A percentile compares a stretch with the other conserved stretches of the same genome.
These are phyloP conservation scores for Nixonia krombeini DNA, from an alignment of 1,140 invertebrate genomes.

Conservation along the genomic window DNA sequence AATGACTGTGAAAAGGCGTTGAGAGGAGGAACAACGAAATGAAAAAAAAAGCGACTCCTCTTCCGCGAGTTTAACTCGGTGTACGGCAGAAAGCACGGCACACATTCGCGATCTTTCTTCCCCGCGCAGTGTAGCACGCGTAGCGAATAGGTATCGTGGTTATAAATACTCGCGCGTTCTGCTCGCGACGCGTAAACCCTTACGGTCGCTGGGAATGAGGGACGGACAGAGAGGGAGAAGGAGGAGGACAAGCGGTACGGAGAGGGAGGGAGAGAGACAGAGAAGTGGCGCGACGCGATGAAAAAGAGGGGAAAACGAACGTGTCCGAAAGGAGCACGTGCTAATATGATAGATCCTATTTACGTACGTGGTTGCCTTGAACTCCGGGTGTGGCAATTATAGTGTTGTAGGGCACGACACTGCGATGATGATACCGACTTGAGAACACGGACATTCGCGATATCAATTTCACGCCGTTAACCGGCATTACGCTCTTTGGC, in stretches of 20 bases:
- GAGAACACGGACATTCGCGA: constrained; percentile 30
- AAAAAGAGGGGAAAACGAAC: constrained; percentile 17
- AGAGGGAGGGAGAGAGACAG: neutral
- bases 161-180: constrained; percentile 33
- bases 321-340: constrained; percentile 47
- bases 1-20: neutral
- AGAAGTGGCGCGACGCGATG: neutral
- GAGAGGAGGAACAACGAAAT: neutral
- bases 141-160: constrained; percentile 12
- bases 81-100: constrained; percentile 22
- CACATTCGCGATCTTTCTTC: constrained; percentile 20
- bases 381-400: constrained; percentile 46
- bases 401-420: constrained; percentile 41
- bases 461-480: constrained; percentile 36
- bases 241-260: neutral
- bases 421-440: constrained; percentile 32
- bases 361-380: constrained; percentile 46
- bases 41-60: too few relatives aligned
- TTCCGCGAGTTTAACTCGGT: constrained; percentile 21
- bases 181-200: constrained; percentile 21
- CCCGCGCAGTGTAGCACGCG: constrained; percentile 13
- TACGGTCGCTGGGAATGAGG: constrained; percentile 12
- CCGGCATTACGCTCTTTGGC: constrained; percentile 12
- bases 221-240: constrained; percentile 1
- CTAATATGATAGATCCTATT: constrained; percentile 50